Percentiles rank a stretch among this genome's conserved stretches.
phyloP scores from a whole-genome alignment of 2,888 invertebrate genomes.

The Polydrusus cervinus region DNA sequence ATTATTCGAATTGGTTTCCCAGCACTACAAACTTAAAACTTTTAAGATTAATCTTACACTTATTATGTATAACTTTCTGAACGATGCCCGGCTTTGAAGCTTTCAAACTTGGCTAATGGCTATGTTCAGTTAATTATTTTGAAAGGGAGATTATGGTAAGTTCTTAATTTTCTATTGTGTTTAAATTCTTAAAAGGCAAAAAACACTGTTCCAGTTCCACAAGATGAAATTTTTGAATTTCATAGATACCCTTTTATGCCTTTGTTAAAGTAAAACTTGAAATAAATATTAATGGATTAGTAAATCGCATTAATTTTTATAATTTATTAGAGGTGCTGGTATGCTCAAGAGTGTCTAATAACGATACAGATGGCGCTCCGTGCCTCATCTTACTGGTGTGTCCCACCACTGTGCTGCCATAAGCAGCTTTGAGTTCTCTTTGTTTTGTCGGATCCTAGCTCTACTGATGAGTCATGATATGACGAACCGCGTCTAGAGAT shows the following conservation, averaged over 20 bases:
- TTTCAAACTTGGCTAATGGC: constrained; percentile 12
- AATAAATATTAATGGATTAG: not conserved
- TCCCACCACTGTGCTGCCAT: too few species aligned
- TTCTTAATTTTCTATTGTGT: constrained; percentile 17
- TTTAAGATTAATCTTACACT: constrained; percentile 28
- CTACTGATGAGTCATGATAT: too few species aligned
- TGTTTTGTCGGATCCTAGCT: too few species aligned
- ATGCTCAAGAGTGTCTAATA: too few species aligned
- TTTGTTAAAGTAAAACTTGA: not conserved
- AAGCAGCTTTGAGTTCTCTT: too few species aligned
- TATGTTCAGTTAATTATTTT: constrained; percentile 28
- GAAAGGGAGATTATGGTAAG: constrained; percentile 24
- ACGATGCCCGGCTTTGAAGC: constrained; percentile 13
- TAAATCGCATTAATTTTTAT: too few species aligned
- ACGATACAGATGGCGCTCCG: too few species aligned
- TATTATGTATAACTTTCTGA: constrained; percentile 28
- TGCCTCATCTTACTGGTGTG: too few species aligned
- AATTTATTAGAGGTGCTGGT: too few species aligned
- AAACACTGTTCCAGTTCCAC: not conserved
- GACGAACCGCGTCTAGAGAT: too few species aligned
- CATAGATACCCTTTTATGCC: not conserved
- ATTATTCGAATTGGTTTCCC: too few species aligned
- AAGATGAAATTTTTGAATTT: not conserved
- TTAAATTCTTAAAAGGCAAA: not conserved
- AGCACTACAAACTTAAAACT: constrained; percentile 15